Evolutionary conservation across 2,113 vertebrate genomes (phyloP).

Genomic region (Apodemus speciosus): DNA sequence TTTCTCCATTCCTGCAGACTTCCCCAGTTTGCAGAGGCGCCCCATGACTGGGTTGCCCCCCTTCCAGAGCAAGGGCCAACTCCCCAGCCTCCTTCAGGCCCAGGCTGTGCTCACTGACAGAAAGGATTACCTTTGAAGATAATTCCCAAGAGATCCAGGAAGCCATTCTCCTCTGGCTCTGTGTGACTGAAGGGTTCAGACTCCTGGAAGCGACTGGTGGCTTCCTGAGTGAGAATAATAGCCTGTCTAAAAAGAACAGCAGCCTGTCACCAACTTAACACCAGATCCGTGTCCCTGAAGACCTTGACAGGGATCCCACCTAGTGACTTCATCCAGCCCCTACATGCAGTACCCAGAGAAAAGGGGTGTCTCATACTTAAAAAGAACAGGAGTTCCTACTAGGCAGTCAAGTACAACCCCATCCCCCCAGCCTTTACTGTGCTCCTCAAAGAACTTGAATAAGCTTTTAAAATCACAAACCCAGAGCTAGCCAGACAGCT

Average conservation of each 20-base stretch:
- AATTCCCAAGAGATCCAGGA: conserved; percentile 87
- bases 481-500: not conserved
- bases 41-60: not conserved
- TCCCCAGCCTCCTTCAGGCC: not conserved
- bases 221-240: conserved; percentile 86
- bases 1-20: not conserved
- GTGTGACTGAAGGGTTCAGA: conserved; percentile 84
- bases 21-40: not conserved
- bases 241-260: conserved; percentile 87
- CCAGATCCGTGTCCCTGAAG: not conserved
- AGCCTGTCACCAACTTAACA: not conserved
- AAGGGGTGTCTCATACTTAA: not conserved
- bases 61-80: not conserved
- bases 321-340: not conserved
- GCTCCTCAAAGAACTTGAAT: not conserved
- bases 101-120: not conserved
- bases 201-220: conserved; percentile 85
- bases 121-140: conserved; percentile 91
- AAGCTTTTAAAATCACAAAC: conserved; percentile 1
- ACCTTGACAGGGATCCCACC: not conserved
- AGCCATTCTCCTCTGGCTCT: conserved; percentile 72
- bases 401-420: no score
- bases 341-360: not conserved
- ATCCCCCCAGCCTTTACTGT: no score
- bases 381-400: not conserved